phyloP scores from a whole-genome alignment of 2,797 vertebrate genomes.

The Mormyrops attenuatus region DNA sequence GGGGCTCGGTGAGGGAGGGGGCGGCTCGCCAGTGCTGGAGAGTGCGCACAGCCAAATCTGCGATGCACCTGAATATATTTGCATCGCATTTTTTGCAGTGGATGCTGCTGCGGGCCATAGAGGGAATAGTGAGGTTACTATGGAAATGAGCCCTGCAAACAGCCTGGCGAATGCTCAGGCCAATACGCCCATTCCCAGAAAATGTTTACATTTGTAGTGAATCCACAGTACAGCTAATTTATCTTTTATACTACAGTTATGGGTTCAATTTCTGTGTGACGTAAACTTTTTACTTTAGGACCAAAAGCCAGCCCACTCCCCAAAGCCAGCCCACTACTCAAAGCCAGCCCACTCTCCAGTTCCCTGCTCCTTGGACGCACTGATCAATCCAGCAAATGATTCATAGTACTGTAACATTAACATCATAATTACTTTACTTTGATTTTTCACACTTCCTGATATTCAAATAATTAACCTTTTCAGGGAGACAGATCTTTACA shows the following conservation, averaged over 20 bases:
- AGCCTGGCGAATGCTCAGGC: not conserved
- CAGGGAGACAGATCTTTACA: not conserved
- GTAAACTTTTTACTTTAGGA: not conserved
- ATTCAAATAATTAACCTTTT: not conserved
- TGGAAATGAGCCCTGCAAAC: not conserved
- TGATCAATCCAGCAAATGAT: not conserved
- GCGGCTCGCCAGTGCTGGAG: not conserved
- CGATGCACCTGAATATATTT: conserved; percentile 4
- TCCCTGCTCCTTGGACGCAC: not conserved
- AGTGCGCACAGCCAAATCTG: not conserved
- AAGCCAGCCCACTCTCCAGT: not conserved
- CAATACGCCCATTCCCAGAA: not conserved
- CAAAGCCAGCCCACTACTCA: not conserved
- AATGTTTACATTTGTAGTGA: not conserved
- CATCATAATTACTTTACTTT: not conserved
- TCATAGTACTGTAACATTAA: not conserved
- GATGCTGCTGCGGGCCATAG: not conserved
- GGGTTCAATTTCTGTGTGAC: not conserved
- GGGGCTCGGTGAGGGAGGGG: not conserved
- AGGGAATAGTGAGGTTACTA: not conserved
- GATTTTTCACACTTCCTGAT: not conserved
- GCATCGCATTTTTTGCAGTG: not conserved
- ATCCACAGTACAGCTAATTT: not conserved
- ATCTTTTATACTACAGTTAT: not conserved
- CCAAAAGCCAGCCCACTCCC: not conserved